Base-by-base conservation (phyloP, 2,797 vertebrate genomes). In the Malacoraja senta region DNA sequence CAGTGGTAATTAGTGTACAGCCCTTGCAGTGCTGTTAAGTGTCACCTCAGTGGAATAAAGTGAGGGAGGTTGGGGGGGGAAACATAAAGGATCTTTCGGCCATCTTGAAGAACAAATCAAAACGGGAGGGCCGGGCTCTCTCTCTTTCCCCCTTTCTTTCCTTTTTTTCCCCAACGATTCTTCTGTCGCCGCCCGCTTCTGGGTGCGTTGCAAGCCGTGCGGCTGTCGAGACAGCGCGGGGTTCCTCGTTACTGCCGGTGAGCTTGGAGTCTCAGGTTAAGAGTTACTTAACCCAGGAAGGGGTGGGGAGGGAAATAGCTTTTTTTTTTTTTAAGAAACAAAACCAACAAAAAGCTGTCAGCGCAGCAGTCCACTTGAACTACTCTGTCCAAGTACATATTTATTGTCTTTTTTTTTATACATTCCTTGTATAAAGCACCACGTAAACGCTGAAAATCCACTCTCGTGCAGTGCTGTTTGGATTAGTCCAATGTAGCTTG, bases 341-440 rank as follows among this genome's bases (percentile, higher is more conserved):
- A 65, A 65, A 88, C 29, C 61, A 65, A 88, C 29, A 83, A 65
- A 88, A 88, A 88, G 84, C 84, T 88, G 84, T 88, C 84, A 88
- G 65, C 84, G n/a, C 84, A 88, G 84, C 61, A 88, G 84, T 88
- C 84, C 84, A 65, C 84, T 88, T 88, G 84, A 88, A 88, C 84
- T 63, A 88, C 84, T 63, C 84, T 88, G 84, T 88, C 84, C 84
- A 88, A 88, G 84, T 88, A 88, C 9, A n/a, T 65, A 65, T 88
- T 88, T 88, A 88, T 88, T 86, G n/a, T 86, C 61, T 84, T 3
- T 63, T 86, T 79, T 79, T 83, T 83, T 88, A 65, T 88, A 88
- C 84, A 88, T 88, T 88, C 84, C 84, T 88, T 88, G 84, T 88
- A 88, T 88, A 32, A 65, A 88, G 84, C 84, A 88, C 84, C 84